phyloP scores from a whole-genome alignment of 2,113 vertebrate genomes.

The Hippotragus niger region DNA sequence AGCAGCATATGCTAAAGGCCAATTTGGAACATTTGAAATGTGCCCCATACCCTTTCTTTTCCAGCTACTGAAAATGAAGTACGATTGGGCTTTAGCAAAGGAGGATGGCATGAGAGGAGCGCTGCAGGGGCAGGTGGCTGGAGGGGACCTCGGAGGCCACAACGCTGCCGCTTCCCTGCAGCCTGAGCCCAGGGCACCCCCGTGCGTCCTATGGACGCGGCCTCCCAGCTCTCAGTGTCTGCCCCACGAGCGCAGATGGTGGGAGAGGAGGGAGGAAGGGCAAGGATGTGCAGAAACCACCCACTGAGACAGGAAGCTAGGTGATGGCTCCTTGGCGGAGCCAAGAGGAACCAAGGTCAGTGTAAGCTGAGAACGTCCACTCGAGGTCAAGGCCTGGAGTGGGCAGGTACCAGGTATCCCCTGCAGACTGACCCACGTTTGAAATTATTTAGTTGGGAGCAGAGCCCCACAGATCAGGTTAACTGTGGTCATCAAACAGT shows the following conservation, averaged over 20 bases:
- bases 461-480: background rate
- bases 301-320: background rate
- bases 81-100: background rate
- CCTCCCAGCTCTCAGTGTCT: background rate
- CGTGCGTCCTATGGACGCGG: background rate
- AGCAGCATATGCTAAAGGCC: conserved; percentile 58
- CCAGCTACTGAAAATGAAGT: conserved; percentile 31
- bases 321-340: background rate
- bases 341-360: background rate
- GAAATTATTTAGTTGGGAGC: background rate
- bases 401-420: background rate
- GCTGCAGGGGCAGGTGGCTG: background rate
- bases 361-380: background rate
- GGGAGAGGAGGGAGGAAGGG: background rate
- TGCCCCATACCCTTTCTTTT: conserved; percentile 37
- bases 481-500: background rate
- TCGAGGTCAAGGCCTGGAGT: background rate
- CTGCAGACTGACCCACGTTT: background rate
- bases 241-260: background rate
- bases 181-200: background rate
- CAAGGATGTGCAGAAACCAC: background rate
- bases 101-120: background rate
- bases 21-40: conserved; percentile 66
- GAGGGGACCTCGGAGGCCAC: background rate
- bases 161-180: background rate